Percentiles rank a stretch among this genome's conserved stretches.
Evolutionary conservation across 37 sponge, comb jelly and placozoan species (phyloP).

Genomic region (Lycopodina hypogea): DNA sequence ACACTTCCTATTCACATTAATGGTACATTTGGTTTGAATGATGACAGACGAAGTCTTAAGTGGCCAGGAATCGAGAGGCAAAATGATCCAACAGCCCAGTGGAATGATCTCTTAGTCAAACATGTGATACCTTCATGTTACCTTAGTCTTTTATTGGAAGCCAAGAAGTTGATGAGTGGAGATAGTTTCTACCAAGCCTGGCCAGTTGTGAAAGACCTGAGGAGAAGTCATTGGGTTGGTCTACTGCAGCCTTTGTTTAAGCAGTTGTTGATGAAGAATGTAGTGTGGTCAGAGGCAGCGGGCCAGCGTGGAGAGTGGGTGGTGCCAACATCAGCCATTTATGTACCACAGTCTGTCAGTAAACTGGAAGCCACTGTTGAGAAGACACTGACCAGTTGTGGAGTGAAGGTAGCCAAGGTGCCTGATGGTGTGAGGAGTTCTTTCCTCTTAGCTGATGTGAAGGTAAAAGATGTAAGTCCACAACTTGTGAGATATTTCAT

Average conservation of each 20-base stretch:
- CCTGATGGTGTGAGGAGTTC: slow-evolving; percentile 14
- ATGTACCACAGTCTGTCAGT: slow-evolving; percentile 3
- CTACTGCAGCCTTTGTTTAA: slow-evolving; percentile 13
- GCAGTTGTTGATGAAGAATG: slow-evolving; percentile 1
- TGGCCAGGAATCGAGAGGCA: slow-evolving; percentile 52
- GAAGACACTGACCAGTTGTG: slow-evolving; percentile 14
- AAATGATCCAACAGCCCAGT: slow-evolving; percentile 46
- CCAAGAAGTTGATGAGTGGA: neutral
- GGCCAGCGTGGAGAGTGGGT: slow-evolving; percentile 25
- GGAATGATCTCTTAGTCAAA: slow-evolving; percentile 54
- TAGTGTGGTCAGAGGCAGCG: slow-evolving; percentile 11
- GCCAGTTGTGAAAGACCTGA: slow-evolving; percentile 29
- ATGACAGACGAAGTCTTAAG: slow-evolving; percentile 50
- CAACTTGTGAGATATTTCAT: neutral
- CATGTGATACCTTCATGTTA: slow-evolving; percentile 52
- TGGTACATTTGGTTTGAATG: slow-evolving; percentile 64
- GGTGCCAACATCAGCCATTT: neutral
- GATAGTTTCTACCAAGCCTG: slow-evolving; percentile 30
- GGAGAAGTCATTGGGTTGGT: slow-evolving; percentile 19
- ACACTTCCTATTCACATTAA: slow-evolving; percentile 65
- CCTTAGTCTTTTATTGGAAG: slow-evolving; percentile 26
- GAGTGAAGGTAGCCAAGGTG: slow-evolving; percentile 26
- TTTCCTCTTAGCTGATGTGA: neutral
- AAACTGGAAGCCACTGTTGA: slow-evolving; percentile 1
- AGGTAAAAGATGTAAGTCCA: slow-evolving; percentile 20